Evolutionary conservation across 2,113 vertebrate species (phyloP).

Genomic region (Aplodontia rufa): DNA sequence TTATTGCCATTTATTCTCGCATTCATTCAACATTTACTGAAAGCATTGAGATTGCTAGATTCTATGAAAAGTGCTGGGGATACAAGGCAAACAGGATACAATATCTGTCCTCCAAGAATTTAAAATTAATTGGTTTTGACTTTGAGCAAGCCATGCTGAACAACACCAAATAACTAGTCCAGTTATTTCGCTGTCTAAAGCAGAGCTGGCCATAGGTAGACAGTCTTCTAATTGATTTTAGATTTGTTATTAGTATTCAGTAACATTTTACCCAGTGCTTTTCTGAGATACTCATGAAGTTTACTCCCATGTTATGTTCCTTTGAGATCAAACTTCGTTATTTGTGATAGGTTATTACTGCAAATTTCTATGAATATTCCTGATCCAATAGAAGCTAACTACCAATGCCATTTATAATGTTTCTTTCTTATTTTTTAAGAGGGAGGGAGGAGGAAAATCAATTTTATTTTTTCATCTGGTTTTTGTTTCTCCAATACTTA

Average conservation of each 20-base stretch:
- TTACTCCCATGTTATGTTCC: not conserved
- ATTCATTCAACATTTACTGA: not conserved
- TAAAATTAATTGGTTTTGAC: not conserved
- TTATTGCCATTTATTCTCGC: not conserved
- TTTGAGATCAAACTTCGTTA: not conserved
- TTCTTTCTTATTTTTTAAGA: too few relatives aligned
- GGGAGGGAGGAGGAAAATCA: too few relatives aligned
- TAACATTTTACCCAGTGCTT: not conserved
- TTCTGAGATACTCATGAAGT: not conserved
- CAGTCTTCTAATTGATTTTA: not conserved
- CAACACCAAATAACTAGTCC: not conserved
- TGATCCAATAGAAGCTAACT: not conserved
- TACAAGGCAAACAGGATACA: not conserved
- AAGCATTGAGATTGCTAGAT: not conserved
- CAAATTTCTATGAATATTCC: not conserved
- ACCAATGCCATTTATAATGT: not conserved
- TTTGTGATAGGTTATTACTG: not conserved
- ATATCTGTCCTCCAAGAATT: not conserved
- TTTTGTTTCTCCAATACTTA: too few relatives aligned
- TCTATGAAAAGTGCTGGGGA: not conserved
- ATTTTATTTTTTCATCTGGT: too few relatives aligned
- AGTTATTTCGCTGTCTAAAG: not conserved
- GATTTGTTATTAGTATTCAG: not conserved
- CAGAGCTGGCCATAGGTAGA: not conserved
- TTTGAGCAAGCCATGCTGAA: not conserved